Conservation (phyloP, 2,797 vertebrate species). For the Myoxocephalus aenaeus region DNA sequence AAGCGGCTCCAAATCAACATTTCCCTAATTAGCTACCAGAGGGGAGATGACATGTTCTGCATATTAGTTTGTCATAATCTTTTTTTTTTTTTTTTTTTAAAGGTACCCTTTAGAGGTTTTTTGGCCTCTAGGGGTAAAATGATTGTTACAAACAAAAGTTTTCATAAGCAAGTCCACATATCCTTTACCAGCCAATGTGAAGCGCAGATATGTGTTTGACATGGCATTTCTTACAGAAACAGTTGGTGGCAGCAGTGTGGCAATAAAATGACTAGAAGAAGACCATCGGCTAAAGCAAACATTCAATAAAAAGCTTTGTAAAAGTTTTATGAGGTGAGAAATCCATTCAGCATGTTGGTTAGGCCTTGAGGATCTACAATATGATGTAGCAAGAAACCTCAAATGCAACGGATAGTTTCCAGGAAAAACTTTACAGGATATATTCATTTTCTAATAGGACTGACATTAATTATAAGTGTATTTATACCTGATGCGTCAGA, state of each 20-base stretch:
- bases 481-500: constrained; percentile 2
- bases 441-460: neutral
- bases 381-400: neutral
- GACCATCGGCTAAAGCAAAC: constrained; percentile 17
- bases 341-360: neutral
- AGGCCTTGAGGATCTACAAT: neutral
- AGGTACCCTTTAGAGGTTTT: neutral
- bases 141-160: neutral
- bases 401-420: neutral
- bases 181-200: neutral
- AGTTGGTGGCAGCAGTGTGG: constrained; percentile 3
- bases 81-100: neutral
- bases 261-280: constrained; percentile 3
- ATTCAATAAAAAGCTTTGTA: neutral
- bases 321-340: neutral
- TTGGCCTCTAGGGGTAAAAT: neutral
- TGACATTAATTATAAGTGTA: neutral
- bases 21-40: neutral
- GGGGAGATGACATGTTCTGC: neutral
- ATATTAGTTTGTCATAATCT: neutral
- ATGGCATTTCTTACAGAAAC: neutral
- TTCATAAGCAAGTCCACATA: neutral
- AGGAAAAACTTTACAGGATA: neutral
- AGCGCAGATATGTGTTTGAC: neutral
- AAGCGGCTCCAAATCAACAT: neutral